Conservation (phyloP, 2,113 vertebrate genomes). For the Montifringilla adamsi region DNA sequence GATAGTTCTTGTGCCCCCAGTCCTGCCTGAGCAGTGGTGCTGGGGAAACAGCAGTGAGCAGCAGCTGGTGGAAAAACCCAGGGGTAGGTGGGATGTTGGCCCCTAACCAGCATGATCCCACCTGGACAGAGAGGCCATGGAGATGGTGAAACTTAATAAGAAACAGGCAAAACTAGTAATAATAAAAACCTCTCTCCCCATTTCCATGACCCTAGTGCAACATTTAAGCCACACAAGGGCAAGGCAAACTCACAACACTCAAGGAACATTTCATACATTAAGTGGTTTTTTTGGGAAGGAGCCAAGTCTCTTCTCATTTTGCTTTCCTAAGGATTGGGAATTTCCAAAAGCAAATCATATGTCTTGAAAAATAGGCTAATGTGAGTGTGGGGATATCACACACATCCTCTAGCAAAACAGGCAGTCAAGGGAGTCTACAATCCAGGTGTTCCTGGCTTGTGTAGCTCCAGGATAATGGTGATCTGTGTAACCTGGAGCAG, state of each 20-base stretch:
- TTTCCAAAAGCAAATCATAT: neutral
- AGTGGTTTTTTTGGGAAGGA: neutral
- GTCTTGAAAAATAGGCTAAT: neutral
- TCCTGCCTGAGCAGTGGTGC: neutral
- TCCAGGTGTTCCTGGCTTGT: neutral
- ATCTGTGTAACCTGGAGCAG: neutral
- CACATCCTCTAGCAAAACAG: neutral
- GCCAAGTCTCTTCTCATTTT: neutral
- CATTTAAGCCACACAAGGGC: neutral
- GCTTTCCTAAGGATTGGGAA: neutral
- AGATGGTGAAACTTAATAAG: neutral
- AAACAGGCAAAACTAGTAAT: neutral
- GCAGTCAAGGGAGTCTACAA: neutral
- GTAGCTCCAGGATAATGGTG: neutral
- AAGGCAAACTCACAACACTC: neutral
- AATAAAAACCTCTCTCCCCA: neutral
- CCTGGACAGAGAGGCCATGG: neutral
- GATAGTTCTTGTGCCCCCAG: fast-evolving
- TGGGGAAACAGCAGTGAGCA: neutral
- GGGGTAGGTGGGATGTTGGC: neutral
- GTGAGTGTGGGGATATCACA: neutral
- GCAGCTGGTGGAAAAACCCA: fast-evolving
- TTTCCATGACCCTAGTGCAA: neutral
- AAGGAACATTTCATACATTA: neutral
- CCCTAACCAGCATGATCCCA: neutral